Conservation (phyloP, 2,113 vertebrate genomes). For the Tetrax tetrax region DNA sequence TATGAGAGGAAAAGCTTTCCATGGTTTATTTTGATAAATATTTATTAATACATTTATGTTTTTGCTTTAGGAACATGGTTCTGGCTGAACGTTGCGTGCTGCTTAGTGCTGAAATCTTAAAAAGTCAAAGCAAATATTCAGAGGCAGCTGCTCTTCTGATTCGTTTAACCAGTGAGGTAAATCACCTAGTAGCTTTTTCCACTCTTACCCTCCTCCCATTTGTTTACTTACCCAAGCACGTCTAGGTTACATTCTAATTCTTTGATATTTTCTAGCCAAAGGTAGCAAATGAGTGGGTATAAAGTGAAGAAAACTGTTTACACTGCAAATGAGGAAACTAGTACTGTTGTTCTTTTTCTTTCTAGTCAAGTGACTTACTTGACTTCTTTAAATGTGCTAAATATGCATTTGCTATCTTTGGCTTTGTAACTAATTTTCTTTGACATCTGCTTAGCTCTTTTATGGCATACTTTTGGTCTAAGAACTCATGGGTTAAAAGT, state of each 20-base stretch:
- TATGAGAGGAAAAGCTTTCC: neutral
- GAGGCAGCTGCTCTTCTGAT: slow-evolving; percentile 96
- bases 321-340: neutral
- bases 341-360: neutral
- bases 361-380: neutral
- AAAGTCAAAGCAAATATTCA: slow-evolving; percentile 95
- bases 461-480: neutral
- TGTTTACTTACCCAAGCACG: neutral
- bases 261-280: neutral
- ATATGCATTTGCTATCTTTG: neutral
- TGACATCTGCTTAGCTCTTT: neutral
- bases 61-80: slow-evolving; percentile 87
- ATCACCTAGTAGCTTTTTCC: neutral
- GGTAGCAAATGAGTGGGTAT: neutral
- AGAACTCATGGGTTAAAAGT: neutral
- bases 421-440: neutral
- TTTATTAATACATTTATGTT: slow-evolving; percentile 6
- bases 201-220: neutral
- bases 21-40: neutral
- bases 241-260: neutral
- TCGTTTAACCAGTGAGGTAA: slow-evolving; percentile 97
- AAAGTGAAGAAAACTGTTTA: neutral
- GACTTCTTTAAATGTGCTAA: neutral
- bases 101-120: slow-evolving; percentile 94
- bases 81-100: slow-evolving; percentile 95